Evolutionary conservation across 2,888 invertebrate species (phyloP).

Genomic region (Nemapogon koenigi): DNA sequence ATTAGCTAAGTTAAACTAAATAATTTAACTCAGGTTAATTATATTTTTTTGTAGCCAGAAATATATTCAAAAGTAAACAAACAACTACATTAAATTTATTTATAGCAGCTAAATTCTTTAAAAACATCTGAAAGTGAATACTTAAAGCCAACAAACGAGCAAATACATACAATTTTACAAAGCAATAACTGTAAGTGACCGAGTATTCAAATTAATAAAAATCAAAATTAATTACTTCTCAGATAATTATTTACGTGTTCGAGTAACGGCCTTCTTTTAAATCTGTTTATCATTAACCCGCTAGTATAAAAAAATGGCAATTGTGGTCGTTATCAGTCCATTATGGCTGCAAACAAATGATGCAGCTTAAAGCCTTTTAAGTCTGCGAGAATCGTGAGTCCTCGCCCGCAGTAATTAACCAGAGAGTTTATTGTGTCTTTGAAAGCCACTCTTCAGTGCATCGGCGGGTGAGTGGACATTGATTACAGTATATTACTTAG

Average conservation of each 20-base stretch:
- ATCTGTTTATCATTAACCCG: slow-evolving; percentile 4
- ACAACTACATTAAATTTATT: too few species aligned
- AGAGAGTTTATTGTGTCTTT: slow-evolving; percentile 32
- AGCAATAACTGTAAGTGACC: too few species aligned
- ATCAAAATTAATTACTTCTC: background rate
- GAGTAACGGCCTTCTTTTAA: slow-evolving; percentile 1
- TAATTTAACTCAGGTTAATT: too few species aligned
- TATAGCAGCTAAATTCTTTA: too few species aligned
- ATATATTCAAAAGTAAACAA: too few species aligned
- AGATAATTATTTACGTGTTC: slow-evolving; percentile 3
- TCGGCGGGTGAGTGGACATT: too few species aligned
- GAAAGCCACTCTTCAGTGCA: slow-evolving; percentile 5
- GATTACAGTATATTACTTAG: too few species aligned
- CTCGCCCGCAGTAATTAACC: slow-evolving; percentile 48
- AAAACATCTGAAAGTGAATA: too few species aligned
- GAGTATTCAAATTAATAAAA: slow-evolving; percentile 1
- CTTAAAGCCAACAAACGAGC: too few species aligned
- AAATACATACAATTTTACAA: too few species aligned
- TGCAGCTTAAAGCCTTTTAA: slow-evolving; percentile 57
- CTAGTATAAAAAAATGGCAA: slow-evolving; percentile 24
- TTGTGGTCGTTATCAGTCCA: slow-evolving; percentile 55
- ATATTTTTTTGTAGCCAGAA: too few species aligned
- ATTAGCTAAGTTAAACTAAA: too few species aligned
- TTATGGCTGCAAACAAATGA: slow-evolving; percentile 53
- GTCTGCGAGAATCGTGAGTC: slow-evolving; percentile 52